Evolutionary conservation across 2,113 vertebrate species (phyloP), one percentile per base, ranked within the genome.

Genomic region (Passer domesticus): DNA sequence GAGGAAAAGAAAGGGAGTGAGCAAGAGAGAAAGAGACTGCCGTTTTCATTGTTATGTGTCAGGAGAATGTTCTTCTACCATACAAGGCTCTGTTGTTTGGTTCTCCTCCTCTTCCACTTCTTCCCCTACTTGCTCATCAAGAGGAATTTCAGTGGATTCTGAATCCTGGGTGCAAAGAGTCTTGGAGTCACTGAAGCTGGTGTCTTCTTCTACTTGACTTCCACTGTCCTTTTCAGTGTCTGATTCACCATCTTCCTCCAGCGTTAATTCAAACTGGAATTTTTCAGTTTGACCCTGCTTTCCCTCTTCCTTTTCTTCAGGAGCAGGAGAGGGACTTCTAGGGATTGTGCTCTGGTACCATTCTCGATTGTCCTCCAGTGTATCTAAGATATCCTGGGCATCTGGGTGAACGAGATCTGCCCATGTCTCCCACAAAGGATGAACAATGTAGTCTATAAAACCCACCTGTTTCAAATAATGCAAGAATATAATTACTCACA

Each of bases 291-390:
- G 98, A 24, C 98, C 98, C 85, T 98, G 98, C 49, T 98, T 98
- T 86, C 98, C 98, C 31, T 99, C 99, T 78, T 99, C 98, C n/a
- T 98, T 98, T 74, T 99, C 99, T 59, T 99, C 99, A 50, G 99
- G 98, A 3, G 98, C 97, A 33, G 99, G 99, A 72, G 99, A 99
- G 19, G 99, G 99, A 97, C 99, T 99, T 94, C 99, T 99, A 87
- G 99, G 99, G 95, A 99, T 99, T 98, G 99, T 99, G 99, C 99
- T 99, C 98, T 99, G 99, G 97, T 99, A 99, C 99, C 99, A 99
- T 96, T 99, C 99, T 94, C 99, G 98, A 98, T 99, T 99, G 98
- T 99, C 99, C 96, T 99, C 99, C 97, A 99, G 97, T 23, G 98
- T 99, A 98, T 99, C 99, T 96, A 99, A 97, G 96, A 99, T 99